Base-by-base conservation (phyloP, 2,888 invertebrate species). In the Cataglyphis albicans region DNA sequence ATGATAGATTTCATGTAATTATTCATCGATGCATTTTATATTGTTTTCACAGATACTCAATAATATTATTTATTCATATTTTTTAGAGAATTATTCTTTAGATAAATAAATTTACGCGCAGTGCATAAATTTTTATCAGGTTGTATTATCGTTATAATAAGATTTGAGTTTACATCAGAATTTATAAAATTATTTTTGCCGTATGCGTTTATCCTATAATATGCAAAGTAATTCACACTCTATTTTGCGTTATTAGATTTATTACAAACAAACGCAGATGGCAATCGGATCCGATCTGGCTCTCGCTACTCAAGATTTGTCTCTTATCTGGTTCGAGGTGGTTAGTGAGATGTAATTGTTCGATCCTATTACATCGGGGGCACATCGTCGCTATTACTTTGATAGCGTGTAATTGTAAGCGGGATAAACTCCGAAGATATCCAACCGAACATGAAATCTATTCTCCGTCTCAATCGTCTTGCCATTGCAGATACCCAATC, bases 261-360 rank as follows among this genome's bases (percentile, higher is more conserved):
- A 55, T 44, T 44, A 72, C 59, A 21, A 35, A 68, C 29, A 25
- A 80, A 72, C 59, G 59, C 32, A 21, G 59, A 6, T 18, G 48
- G 21, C 9, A 57, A 57, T 70, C 41, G 21, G 29, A 57, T 48
- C 25, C 29, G 67, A 82, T 82, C 61, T 61, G 21, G 0, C 44
- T 68, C 67, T 65, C 52, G 21, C 15, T 48, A 18, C 38, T 52
- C 44, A 48, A 65, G 65, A 82, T 61, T 68, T 74, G 70, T 41
- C 63, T 52, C 73, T 64, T 73, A 82, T 72, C 72, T 10, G 57
- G 7, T 73, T 35, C 75, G 73, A 55, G 80, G 76, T 64, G 65
- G 67, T 67, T 85, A 83, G 74, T 78, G 73, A 85, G 70, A 70
- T 82, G 88, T 89, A 89, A 91, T 92, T 90, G 91, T 76, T 82